Evolutionary conservation across 2,797 vertebrate species (phyloP), one percentile per base, ranked within the genome.

Genomic region (Parotocinclus haroldoi): DNA sequence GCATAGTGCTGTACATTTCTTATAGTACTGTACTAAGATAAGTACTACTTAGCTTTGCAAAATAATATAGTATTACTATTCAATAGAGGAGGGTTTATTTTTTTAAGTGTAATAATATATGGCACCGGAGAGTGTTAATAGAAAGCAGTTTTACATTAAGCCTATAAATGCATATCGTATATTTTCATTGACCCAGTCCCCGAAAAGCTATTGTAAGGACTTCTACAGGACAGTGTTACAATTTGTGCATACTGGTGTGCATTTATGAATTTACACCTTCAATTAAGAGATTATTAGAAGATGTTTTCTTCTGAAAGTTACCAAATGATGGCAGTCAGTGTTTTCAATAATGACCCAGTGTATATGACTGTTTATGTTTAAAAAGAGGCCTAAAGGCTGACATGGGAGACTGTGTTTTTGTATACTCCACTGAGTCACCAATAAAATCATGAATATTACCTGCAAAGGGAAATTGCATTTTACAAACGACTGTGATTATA

Each of bases 21-120:
- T 79, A 83, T 86, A 88, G 87, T 87, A 83, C 84, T 85, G 87
- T 87, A 85, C 83, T 84, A 87, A 88, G 75, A 83, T 78, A 85
- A 83, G 80, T 89, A 89, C 80, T 88, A 84, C 87, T 88, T 91
- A 73, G 67, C 61, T 83, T 86, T 79, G 83, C 86, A 84, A 85
- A 82, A 85, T 88, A 79, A 80, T 88, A 88, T 87, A 89, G 86
- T 84, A 85, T 86, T 86, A 84, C 82, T 85, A 85, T 88, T 82
- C 89, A 78, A 89, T 89, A 90, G 88, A 90, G 85, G 86, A 87
- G 84, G 84, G 82, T 90, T 89, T 90, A 89, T 92, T 91, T 90
- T 90, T 90, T 81, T 89, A 90, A 89, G 84, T 79, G 82, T 89
- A 87, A 90, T 91, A 90, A 90, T 90, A 89, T 91, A 90, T 89